A percentile compares a stretch with the other conserved stretches of the same genome.
These are phyloP conservation scores for Sphaerophoria rueppellii DNA, from an alignment of 2,888 invertebrate species.

Conservation along the genomic window DNA sequence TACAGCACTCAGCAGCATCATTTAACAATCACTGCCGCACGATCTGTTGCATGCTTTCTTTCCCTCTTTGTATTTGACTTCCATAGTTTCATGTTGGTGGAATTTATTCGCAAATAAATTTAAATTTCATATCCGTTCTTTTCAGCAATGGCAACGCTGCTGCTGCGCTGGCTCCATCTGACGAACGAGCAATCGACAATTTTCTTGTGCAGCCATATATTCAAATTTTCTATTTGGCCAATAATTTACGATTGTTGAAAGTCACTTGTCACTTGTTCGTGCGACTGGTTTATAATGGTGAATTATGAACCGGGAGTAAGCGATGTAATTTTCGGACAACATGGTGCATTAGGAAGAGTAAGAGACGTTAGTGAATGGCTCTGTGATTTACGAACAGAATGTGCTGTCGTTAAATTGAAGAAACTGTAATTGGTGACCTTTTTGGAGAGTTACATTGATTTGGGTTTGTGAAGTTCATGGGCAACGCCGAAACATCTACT, in stretches of 20 bases:
- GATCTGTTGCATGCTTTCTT: conserved; percentile 42
- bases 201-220: conserved; percentile 21
- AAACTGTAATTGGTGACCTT: too few species aligned
- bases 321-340: conserved; percentile 47
- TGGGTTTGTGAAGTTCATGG: too few species aligned
- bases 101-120: conserved; percentile 71
- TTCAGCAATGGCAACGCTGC: neutral
- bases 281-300: conserved; percentile 71
- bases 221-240: conserved; percentile 63
- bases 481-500: too few species aligned
- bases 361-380: neutral
- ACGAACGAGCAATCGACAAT: conserved; percentile 12
- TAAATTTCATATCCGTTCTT: conserved; percentile 68
- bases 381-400: conserved; percentile 21
- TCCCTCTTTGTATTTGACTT: conserved; percentile 6
- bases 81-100: conserved; percentile 42
- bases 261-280: conserved; percentile 72
- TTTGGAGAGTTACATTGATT: too few species aligned
- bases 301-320: conserved; percentile 66
- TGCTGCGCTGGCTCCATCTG: neutral
- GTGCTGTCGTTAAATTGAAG: neutral
- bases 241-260: conserved; percentile 72
- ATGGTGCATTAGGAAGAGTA: neutral
- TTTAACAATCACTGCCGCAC: conserved; percentile 62
- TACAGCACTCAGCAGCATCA: conserved; percentile 70